Base-by-base conservation (phyloP, 1,140 invertebrate genomes). In the Caenorhabditis elegans region DNA sequence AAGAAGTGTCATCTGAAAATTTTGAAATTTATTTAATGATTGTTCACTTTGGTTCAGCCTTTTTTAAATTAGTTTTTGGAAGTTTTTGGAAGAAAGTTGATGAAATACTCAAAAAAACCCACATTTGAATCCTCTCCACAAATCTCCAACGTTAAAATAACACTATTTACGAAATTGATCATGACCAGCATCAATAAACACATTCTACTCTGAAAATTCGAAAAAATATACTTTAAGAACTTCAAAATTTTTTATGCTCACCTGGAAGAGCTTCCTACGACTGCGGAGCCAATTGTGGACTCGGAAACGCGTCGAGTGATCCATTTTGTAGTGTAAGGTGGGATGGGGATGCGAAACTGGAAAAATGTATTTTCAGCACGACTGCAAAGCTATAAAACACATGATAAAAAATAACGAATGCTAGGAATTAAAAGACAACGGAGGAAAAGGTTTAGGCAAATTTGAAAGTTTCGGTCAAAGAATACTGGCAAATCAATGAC, bases 211-310 rank as follows among this genome's bases (percentile, higher is more conserved):
- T 65, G 28, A 31, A 65, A 60, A 34, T 24, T n/a, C 3, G 6
- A n/a, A 65, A n/a, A 34, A 65, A 4, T 34, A n/a, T 5, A 65
- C n/a, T 53, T 53, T n/a, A 10, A 53, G 8, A 53, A 15, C 6
- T 26, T 2, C 19, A 24, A 26, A 2, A 26, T 26, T 13, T 24
- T 1, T 13, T 53, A 19, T 5, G 19, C 24, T 24, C 24, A 70
- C 60, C 60, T 70, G 60, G 60, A 70, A 70, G 13, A 70, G 26
- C 60, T 70, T 70, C 34, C 60, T 70, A 70, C 60, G 60, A 28
- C 60, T 70, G 26, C 60, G 26, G 60, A 70, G 60, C 60, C 60
- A 70, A 39, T 70, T 70, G 60, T 70, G 60, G 34, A 70, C 60
- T 70, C 34, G 60, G 34, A 70, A 70, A 70, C 60, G 60, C 34